These are phyloP conservation scores for Ornithoptera priamus DNA, from an alignment of 2,888 invertebrate genomes.

Conservation along the genomic window DNA sequence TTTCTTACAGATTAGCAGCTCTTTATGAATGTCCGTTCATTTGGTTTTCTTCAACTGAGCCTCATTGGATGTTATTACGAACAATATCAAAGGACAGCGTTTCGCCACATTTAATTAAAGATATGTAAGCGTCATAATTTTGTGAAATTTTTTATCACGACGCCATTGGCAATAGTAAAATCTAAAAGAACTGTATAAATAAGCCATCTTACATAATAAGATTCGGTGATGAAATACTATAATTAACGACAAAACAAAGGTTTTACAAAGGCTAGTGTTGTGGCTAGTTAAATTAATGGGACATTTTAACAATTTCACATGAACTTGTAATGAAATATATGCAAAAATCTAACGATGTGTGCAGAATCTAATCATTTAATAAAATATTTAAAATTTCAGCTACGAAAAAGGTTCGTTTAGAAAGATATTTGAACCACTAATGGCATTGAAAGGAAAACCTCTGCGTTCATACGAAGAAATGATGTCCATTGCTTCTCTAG, in stretches of 20 bases:
- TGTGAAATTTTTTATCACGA: too few relatives aligned
- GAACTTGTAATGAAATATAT: not conserved
- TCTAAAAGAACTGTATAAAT: too few relatives aligned
- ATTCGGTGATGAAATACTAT: too few relatives aligned
- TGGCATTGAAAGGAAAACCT: slow-evolving; percentile 39
- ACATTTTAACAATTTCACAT: not conserved
- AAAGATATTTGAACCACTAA: slow-evolving; percentile 1
- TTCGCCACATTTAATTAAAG: not conserved
- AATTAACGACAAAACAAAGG: too few relatives aligned
- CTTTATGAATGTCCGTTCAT: slow-evolving; percentile 36
- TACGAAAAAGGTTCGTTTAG: not conserved
- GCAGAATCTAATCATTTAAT: not conserved
- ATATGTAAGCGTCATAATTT: slow-evolving; percentile 8
- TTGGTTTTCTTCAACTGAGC: slow-evolving; percentile 33
- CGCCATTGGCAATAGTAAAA: too few relatives aligned
- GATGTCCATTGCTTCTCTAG: slow-evolving; percentile 51
- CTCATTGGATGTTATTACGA: slow-evolving; percentile 30
- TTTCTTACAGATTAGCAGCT: slow-evolving; percentile 34
- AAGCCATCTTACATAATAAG: not conserved
- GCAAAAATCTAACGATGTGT: not conserved
- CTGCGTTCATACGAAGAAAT: slow-evolving; percentile 45
- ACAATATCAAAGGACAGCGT: slow-evolving; percentile 31
- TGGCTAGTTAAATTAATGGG: not conserved
- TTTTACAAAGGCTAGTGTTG: too few relatives aligned
- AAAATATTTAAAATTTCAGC: not conserved